Evolutionary conservation across 2,888 invertebrate species (phyloP).

Genomic region (Luperina nickerlii): DNA sequence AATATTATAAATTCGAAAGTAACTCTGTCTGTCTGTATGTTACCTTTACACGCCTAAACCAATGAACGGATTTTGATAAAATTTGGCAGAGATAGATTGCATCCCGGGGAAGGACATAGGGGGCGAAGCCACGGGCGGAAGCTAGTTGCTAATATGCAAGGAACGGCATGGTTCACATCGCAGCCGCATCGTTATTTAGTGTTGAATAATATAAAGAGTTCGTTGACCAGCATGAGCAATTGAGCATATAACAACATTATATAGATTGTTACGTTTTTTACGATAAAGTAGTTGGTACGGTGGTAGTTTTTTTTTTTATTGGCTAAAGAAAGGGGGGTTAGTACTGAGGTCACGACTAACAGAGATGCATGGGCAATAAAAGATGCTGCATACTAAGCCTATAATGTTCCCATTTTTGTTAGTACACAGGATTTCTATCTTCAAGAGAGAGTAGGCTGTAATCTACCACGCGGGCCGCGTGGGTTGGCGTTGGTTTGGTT

Average conservation of each 20-base stretch:
- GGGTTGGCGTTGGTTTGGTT: neutral
- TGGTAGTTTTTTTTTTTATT: neutral
- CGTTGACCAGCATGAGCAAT: conserved; percentile 32
- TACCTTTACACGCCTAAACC: too few relatives aligned
- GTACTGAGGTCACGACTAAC: neutral
- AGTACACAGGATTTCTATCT: too few relatives aligned
- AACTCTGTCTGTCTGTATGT: too few relatives aligned
- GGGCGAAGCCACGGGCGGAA: too few relatives aligned
- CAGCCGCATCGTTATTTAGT: conserved; percentile 27
- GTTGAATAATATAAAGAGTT: conserved; percentile 48
- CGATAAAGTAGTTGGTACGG: neutral
- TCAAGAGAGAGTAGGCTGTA: neutral
- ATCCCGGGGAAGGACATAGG: too few relatives aligned
- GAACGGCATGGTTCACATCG: conserved; percentile 27
- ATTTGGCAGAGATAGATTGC: too few relatives aligned
- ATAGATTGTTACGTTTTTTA: too few relatives aligned
- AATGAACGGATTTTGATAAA: too few relatives aligned
- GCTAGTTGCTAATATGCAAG: conserved; percentile 5
- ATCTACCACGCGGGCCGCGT: neutral
- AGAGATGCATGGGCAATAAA: neutral
- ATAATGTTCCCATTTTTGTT: too few relatives aligned
- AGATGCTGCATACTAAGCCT: neutral
- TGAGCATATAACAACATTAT: conserved; percentile 11
- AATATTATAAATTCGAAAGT: too few relatives aligned
- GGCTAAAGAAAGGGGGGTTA: too few relatives aligned